Percentiles rank a stretch among this genome's conserved stretches.
Conservation (phyloP, 2,113 vertebrate genomes). For the Dipodomys ordii region DNA sequence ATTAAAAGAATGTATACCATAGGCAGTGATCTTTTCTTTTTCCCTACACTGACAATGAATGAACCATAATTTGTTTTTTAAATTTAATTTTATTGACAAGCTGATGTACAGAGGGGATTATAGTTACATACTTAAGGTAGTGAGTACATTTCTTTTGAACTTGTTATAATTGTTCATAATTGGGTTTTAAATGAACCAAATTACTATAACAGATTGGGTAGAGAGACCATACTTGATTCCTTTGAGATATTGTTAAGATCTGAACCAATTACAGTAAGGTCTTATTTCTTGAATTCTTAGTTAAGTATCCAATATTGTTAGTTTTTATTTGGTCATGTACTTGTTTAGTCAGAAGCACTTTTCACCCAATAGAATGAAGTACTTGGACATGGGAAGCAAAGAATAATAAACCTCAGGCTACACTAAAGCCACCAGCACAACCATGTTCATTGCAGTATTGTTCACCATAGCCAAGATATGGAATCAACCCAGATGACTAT, state of each 20-base stretch:
- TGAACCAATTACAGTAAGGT: not conserved
- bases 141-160: too few species aligned
- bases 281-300: not conserved
- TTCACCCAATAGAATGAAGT: not conserved
- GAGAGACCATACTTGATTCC: fast-evolving
- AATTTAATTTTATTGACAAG: too few species aligned
- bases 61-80: too few species aligned
- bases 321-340: not conserved
- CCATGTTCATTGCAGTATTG: too few species aligned
- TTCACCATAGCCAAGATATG: too few species aligned
- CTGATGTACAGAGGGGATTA: too few species aligned
- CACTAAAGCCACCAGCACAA: too few species aligned
- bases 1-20: conserved; percentile 1
- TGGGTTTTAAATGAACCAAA: too few species aligned
- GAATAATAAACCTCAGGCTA: too few species aligned
- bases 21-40: not conserved
- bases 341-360: not conserved
- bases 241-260: not conserved
- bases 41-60: not conserved
- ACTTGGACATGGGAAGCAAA: too few species aligned
- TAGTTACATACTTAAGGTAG: too few species aligned
- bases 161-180: not conserved
- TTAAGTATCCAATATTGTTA: not conserved
- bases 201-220: not conserved
- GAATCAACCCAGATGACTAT: too few species aligned